Conservation (phyloP, 2,888 invertebrate genomes). For the Tipula confusa region DNA sequence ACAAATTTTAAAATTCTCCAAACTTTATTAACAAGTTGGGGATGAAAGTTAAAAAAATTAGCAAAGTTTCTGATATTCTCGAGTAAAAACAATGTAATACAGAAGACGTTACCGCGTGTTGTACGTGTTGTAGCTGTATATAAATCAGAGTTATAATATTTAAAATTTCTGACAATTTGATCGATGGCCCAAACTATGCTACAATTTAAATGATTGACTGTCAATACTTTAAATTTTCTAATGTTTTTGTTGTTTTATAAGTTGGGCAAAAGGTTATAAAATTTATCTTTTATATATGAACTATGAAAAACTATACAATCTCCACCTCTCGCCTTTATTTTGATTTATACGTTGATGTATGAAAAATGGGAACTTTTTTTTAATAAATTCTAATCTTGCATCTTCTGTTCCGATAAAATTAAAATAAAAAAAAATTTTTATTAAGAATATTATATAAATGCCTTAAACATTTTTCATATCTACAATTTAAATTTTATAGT, state of each 20-base stretch:
- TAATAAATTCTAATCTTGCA: background rate
- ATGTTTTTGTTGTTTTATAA: background rate
- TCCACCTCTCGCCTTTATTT: background rate
- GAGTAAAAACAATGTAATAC: too few species aligned
- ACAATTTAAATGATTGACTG: background rate
- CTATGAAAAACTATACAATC: background rate
- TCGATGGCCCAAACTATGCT: background rate
- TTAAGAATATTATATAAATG: background rate
- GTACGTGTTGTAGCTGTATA: too few species aligned
- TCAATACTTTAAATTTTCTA: background rate
- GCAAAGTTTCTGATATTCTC: too few species aligned
- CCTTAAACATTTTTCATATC: background rate
- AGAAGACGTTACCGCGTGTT: too few species aligned
- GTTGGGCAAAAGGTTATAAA: background rate
- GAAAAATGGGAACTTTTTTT: background rate
- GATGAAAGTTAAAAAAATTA: too few species aligned
- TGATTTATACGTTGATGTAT: background rate
- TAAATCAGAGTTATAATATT: too few species aligned
- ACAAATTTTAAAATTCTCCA: too few species aligned
- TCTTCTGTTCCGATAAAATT: background rate
- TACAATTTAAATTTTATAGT: background rate
- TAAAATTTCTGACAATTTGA: background rate
- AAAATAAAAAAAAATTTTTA: background rate
- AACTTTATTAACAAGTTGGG: too few species aligned
- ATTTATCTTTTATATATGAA: background rate